Conservation (phyloP, 2,888 invertebrate genomes). For the Marasmarcha lunaedactyla region DNA sequence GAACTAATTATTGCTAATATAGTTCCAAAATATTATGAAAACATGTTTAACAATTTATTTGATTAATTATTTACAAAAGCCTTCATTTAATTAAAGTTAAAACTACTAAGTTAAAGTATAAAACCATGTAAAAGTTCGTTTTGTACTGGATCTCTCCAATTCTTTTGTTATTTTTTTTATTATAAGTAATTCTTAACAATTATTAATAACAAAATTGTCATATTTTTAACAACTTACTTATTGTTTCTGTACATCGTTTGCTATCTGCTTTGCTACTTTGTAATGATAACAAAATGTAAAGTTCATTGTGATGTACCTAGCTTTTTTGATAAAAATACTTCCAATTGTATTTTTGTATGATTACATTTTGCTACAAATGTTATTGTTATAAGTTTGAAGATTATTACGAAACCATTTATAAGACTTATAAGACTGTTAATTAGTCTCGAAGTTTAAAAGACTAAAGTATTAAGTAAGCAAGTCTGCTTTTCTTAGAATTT, state of each 20-base stretch:
- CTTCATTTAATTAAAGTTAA: background rate
- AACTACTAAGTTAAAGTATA: no score
- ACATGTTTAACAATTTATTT: conserved; percentile 12
- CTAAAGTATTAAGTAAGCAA: no score
- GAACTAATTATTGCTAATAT: conserved; percentile 12
- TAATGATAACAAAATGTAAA: background rate
- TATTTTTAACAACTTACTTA: background rate
- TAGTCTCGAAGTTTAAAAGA: conserved; percentile 4
- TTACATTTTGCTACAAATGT: conserved; percentile 3
- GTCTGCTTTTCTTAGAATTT: no score
- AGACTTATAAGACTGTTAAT: conserved; percentile 6
- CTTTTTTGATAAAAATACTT: conserved; percentile 6
- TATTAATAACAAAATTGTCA: background rate
- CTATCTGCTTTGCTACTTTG: background rate
- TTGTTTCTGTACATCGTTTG: background rate
- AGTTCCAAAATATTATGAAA: conserved; percentile 11
- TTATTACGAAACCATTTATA: conserved; percentile 6
- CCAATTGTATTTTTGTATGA: no score
- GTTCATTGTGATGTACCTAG: conserved; percentile 3
- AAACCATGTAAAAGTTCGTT: no score
- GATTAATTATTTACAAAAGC: conserved; percentile 4
- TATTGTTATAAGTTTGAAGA: conserved; percentile 6
- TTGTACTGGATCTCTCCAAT: background rate
- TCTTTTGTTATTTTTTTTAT: background rate
- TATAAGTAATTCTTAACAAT: background rate